Base-by-base conservation (phyloP, 2,113 vertebrate species). In the Oryzias melastigma region DNA sequence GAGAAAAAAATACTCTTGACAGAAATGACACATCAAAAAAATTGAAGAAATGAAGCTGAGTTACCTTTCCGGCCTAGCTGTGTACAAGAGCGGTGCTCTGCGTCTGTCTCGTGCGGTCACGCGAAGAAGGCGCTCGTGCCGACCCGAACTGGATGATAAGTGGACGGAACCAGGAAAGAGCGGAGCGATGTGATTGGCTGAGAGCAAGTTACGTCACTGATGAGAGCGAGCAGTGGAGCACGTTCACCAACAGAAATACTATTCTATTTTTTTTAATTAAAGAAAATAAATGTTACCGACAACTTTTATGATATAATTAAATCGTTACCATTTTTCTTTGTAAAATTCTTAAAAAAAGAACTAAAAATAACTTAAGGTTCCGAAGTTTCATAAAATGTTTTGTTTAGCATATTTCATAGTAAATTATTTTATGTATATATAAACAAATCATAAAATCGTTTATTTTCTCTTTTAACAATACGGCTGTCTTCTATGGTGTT, bases 51-150 rank as follows among this genome's bases (percentile, higher is more conserved):
- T 2, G 19, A 15, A 0, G 25, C 1, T 0, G 51, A 67, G 73
- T 84, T 88, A 85, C 84, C 85, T 86, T 85, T 85, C 77, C 58
- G 86, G 86, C 72, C 82, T 84, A 75, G 78, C 78, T 85, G 87
- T 85, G 87, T 83, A 86, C 83, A 80, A 82, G 85, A 70, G 72
- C 67, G 78, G 61, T 63, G 79, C 71, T 67, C 71, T 67, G 60
- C 80, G 52, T 78, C 67, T 78, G 75, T 87, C 62, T 87, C 46
- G 79, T 59, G 74, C 71, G 17, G 70, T 69, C 16, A 77, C 62
- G 83, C 87, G 71, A 83, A 83, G 78, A 89, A 87, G 85, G 77
- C 85, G 78, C 48, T 68, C 55, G 84, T 65, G 75, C 68, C 58
- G 62, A 41, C 18, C 5, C 16, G 43, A 15, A 44, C 54, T 50